phyloP scores from a whole-genome alignment of 2,797 vertebrate species.

The Anisognathus igniventris region DNA sequence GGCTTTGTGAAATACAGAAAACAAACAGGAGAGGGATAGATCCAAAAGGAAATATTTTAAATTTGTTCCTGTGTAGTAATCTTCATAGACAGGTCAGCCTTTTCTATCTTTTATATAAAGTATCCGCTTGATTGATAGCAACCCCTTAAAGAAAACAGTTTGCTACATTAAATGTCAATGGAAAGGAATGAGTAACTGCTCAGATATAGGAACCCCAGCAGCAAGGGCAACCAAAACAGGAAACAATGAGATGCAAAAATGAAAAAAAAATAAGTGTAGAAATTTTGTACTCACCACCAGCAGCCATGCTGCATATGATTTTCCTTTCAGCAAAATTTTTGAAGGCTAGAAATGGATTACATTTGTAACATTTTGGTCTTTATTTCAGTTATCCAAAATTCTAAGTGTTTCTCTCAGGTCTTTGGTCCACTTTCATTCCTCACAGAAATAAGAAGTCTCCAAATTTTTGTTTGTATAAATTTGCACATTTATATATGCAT shows the following conservation, averaged over 20 bases:
- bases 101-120: not conserved
- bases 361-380: not conserved
- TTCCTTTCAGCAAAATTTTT: not conserved
- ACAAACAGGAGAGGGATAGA: not conserved
- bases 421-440: not conserved
- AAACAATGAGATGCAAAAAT: not conserved
- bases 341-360: not conserved
- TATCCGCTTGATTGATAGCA: not conserved
- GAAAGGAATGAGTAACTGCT: not conserved
- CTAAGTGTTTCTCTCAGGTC: not conserved
- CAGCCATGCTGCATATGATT: not conserved
- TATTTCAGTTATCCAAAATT: not conserved
- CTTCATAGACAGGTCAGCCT: not conserved
- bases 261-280: not conserved
- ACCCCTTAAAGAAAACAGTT: not conserved
- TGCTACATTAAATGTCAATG: not conserved
- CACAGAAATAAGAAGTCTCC: not conserved
- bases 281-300: not conserved
- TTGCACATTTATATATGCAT: not conserved
- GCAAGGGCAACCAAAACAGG: conserved; percentile 19
- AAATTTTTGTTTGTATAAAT: not conserved
- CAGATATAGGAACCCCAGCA: not conserved
- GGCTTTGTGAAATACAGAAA: not conserved
- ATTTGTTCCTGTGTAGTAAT: not conserved
- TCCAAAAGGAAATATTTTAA: not conserved